Evolutionary conservation across 2,113 vertebrate species (phyloP).

Genomic region (Mus pahari): DNA sequence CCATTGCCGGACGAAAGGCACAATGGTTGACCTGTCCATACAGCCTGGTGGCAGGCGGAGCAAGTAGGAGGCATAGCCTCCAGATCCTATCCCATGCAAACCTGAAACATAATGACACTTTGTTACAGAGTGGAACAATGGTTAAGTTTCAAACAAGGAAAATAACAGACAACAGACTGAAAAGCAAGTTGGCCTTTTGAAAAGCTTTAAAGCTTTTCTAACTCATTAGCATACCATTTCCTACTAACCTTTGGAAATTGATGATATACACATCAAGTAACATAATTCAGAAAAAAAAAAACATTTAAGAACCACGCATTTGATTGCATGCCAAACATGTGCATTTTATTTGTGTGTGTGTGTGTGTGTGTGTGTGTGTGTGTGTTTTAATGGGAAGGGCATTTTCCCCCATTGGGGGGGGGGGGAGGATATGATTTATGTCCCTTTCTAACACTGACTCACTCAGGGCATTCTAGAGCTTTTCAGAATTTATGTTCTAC

Average conservation of each 20-base stretch:
- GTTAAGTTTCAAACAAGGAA: constrained; percentile 75
- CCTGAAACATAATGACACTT: constrained; percentile 40
- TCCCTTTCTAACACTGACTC: constrained; percentile 64
- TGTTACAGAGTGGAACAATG: constrained; percentile 34
- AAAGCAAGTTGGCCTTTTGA: neutral
- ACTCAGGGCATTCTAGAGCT: constrained; percentile 65
- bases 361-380: constrained; percentile 56
- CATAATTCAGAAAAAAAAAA: constrained; percentile 6
- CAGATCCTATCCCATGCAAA: neutral
- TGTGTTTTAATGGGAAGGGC: neutral
- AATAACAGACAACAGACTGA: constrained; percentile 60
- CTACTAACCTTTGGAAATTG: constrained; percentile 47
- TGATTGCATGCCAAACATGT: neutral
- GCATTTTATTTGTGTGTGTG: constrained; percentile 48
- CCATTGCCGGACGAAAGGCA: neutral
- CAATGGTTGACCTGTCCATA: neutral
- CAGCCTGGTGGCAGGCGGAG: neutral
- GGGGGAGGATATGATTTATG: constrained; percentile 59
- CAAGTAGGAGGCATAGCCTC: neutral
- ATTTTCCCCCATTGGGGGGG: constrained; percentile 16
- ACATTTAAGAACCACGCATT: constrained; percentile 56
- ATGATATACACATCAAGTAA: neutral
- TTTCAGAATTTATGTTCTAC: constrained; percentile 79
- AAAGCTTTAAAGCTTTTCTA: constrained; percentile 42
- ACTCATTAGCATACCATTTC: constrained; percentile 64